phyloP scores from a whole-genome alignment of 2,797 vertebrate species.

The Urosaurus nigricauda region DNA sequence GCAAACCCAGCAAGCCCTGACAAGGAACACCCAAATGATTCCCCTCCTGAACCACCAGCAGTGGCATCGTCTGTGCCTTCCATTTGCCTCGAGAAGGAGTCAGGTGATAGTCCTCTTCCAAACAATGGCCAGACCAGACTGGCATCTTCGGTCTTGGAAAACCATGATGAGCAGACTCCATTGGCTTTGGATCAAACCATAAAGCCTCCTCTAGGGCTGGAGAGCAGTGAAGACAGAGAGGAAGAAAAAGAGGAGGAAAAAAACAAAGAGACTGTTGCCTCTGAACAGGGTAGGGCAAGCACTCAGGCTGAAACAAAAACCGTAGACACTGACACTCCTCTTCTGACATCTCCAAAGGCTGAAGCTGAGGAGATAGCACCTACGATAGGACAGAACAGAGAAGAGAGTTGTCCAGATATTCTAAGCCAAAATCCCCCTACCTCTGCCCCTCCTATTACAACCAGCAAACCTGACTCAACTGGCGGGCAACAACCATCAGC shows the following conservation, averaged over 20 bases:
- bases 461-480: neutral
- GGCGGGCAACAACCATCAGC: neutral
- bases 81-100: conserved; percentile 6
- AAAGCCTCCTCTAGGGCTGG: neutral
- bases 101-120: neutral
- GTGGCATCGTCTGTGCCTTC: accelerated
- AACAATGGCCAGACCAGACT: neutral
- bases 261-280: neutral
- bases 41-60: neutral
- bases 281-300: neutral
- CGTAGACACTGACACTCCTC: accelerated
- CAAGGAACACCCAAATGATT: conserved; percentile 33
- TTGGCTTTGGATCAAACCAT: accelerated
- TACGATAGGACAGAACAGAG: conserved; percentile 12
- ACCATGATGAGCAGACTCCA: neutral
- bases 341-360: neutral
- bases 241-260: neutral
- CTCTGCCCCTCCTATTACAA: neutral
- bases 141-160: conserved; percentile 6
- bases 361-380: neutral
- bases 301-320: neutral
- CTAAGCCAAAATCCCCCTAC: neutral
- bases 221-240: neutral
- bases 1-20: conserved; percentile 8
- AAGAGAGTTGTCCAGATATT: neutral